These are phyloP conservation scores for Ditylenchus weischeri DNA, from an alignment of 2,888 invertebrate genomes.

Conservation along the genomic window DNA sequence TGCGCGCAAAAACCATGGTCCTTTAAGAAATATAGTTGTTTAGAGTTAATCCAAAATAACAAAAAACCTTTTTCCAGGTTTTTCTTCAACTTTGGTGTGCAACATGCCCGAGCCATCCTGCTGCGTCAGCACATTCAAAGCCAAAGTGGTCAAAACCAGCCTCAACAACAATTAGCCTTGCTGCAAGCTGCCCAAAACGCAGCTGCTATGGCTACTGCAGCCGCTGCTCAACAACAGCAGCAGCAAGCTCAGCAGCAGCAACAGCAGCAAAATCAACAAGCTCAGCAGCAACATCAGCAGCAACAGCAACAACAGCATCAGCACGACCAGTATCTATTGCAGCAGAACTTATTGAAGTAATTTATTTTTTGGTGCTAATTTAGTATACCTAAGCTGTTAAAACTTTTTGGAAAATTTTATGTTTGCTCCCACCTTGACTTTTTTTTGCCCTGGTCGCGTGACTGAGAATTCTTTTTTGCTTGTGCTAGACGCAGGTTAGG, in stretches of 20 bases:
- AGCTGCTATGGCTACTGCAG: not conserved
- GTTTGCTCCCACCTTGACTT: no score
- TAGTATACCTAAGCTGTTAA: no score
- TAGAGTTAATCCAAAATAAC: no score
- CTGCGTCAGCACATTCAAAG: constrained; percentile 34
- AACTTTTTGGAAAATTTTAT: no score
- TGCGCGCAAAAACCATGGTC: no score
- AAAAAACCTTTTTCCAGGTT: constrained; percentile 37
- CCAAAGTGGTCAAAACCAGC: constrained; percentile 9
- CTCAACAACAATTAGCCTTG: constrained; percentile 9
- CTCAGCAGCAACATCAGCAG: not conserved
- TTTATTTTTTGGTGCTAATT: no score
- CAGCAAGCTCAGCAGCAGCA: not conserved
- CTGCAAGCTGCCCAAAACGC: constrained; percentile 11
- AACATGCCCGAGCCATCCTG: constrained; percentile 45
- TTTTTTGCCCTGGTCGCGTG: no score
- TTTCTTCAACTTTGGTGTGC: constrained; percentile 54
- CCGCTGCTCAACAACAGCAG: constrained; percentile 7
- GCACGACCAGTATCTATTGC: no score
- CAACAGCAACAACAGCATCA: constrained; percentile 14
- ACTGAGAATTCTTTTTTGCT: no score
- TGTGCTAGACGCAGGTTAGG: no score
- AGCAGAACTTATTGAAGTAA: no score
- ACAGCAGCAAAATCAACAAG: constrained; percentile 8
- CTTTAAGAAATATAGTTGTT: not conserved